phyloP scores from a whole-genome alignment of 92 coral and sea anemone genomes.

The Phymanthus crucifer region DNA sequence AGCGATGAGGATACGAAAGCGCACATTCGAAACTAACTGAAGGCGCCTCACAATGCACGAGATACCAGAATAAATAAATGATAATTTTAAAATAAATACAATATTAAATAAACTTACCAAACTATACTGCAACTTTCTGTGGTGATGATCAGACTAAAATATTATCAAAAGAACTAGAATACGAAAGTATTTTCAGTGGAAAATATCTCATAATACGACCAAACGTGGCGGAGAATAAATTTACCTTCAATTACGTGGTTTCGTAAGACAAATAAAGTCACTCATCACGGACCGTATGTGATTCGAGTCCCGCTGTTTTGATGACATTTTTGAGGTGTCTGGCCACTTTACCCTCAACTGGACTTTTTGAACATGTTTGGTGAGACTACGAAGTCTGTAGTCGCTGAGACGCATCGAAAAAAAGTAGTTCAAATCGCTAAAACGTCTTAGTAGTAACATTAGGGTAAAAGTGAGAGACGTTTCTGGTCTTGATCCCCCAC shows the following conservation, averaged over 20 bases:
- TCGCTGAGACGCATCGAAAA: no score
- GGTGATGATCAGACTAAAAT: no score
- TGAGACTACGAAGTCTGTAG: background rate
- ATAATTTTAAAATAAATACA: background rate
- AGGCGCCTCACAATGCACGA: background rate
- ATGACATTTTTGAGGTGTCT: background rate
- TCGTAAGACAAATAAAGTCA: background rate
- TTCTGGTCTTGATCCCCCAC: no score
- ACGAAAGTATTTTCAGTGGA: background rate
- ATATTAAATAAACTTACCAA: background rate
- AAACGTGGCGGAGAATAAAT: background rate
- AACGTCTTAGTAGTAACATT: no score
- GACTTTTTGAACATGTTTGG: background rate
- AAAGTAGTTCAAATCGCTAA: no score
- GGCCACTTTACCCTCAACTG: background rate
- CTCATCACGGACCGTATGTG: background rate
- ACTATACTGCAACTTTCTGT: background rate
- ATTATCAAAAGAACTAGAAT: background rate
- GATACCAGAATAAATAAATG: background rate
- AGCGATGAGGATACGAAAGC: background rate
- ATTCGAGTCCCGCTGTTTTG: background rate
- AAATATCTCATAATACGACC: background rate
- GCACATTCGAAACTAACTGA: background rate
- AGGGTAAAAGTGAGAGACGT: no score
- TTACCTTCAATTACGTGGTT: background rate